Evolutionary conservation across 2,113 vertebrate genomes (phyloP).

Genomic region (Eira barbara): DNA sequence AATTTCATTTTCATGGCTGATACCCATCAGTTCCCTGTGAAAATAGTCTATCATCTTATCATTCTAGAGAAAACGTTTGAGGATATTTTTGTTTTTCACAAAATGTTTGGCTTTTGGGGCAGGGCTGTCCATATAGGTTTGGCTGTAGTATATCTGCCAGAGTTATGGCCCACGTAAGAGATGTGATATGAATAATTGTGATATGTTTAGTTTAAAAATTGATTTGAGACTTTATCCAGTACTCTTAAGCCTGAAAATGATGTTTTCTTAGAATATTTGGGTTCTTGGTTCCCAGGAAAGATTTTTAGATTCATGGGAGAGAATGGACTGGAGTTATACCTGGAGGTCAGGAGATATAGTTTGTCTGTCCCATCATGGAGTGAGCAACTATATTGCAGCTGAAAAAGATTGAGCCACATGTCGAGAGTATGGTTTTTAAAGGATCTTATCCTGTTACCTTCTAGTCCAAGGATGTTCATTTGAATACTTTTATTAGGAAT

Average conservation of each 20-base stretch:
- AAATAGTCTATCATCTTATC: neutral
- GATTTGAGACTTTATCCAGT: neutral
- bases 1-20: neutral
- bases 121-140: neutral
- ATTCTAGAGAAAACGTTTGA: neutral
- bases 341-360: neutral
- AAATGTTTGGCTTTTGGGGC: neutral
- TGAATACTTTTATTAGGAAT: neutral
- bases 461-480: neutral
- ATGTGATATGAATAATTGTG: neutral
- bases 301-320: neutral
- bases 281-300: neutral
- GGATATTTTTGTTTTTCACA: conserved; percentile 3
- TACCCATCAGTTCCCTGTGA: neutral
- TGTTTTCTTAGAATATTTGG: neutral
- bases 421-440: neutral
- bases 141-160: neutral
- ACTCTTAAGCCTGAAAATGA: neutral
- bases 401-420: neutral
- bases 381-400: neutral
- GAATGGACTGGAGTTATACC: neutral
- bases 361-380: neutral
- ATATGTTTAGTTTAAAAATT: neutral
- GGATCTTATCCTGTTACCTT: neutral
- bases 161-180: neutral